These are phyloP conservation scores for Hippocampus mohnikei DNA, from an alignment of 2,113 vertebrate genomes.

Conservation along the genomic window DNA sequence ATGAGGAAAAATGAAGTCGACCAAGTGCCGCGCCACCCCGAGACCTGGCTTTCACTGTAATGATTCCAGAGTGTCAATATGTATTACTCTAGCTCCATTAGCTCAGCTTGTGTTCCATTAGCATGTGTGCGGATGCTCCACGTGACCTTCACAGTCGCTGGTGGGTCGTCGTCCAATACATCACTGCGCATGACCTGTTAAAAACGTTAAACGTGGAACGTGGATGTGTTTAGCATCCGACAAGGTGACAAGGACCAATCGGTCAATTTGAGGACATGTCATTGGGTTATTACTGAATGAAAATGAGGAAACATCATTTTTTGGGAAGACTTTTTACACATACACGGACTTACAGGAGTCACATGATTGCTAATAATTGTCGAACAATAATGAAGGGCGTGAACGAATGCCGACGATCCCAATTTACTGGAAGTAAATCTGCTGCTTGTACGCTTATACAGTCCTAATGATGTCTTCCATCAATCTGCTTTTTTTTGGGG, in stretches of 20 bases:
- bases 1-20: slow-evolving; percentile 55
- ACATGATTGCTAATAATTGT: neutral
- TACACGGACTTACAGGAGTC: no score
- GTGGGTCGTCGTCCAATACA: slow-evolving; percentile 13
- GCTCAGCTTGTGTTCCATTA: slow-evolving; percentile 45
- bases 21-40: slow-evolving; percentile 20
- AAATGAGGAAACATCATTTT: neutral
- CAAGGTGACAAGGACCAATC: slow-evolving; percentile 10
- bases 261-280: neutral
- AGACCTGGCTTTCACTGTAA: slow-evolving; percentile 35
- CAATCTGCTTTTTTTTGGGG: neutral
- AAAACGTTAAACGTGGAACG: neutral
- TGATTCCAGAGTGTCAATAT: slow-evolving; percentile 55
- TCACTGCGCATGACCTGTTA: neutral
- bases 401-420: neutral
- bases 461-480: neutral
- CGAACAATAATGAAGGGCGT: neutral
- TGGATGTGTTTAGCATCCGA: neutral
- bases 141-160: slow-evolving; percentile 45
- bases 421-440: neutral
- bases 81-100: slow-evolving; percentile 62
- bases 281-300: neutral
- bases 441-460: neutral
- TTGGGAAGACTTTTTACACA: neutral
- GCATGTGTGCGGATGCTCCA: slow-evolving; percentile 28